Conservation (phyloP, 1,140 invertebrate species). For the Lasioglossum albipes region DNA sequence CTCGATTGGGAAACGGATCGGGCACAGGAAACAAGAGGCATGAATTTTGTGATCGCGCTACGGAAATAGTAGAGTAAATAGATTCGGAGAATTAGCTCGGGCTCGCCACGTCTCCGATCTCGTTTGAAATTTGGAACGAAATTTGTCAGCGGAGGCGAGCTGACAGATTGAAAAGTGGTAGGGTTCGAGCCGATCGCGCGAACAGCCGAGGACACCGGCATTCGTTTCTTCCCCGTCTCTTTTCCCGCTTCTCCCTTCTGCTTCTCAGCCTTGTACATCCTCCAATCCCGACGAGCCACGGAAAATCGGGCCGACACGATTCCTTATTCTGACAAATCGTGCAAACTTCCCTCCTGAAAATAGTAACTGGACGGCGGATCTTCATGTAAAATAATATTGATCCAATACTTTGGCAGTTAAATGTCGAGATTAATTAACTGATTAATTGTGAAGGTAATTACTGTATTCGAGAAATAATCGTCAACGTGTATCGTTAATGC, state of each 20-base stretch:
- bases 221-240: background rate
- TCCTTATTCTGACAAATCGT: slow-evolving; percentile 3
- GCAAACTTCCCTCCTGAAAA: background rate
- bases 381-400: too few species aligned
- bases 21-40: background rate
- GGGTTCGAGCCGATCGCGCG: slow-evolving; percentile 7
- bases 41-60: background rate
- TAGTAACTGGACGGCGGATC: background rate
- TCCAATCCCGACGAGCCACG: slow-evolving; percentile 4
- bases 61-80: background rate
- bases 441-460: too few species aligned
- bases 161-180: slow-evolving; percentile 30
- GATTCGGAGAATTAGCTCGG: background rate
- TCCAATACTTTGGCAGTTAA: too few species aligned
- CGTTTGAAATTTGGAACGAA: slow-evolving; percentile 35
- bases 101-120: background rate
- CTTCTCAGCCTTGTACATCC: background rate
- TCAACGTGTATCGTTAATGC: background rate
- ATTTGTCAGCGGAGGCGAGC: slow-evolving; percentile 30
- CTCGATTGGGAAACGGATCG: too few species aligned
- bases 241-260: background rate
- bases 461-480: too few species aligned
- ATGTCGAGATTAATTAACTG: too few species aligned
- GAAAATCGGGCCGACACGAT: slow-evolving; percentile 11
- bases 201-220: background rate